These are phyloP conservation scores for mouse (Mus musculus) DNA, from an alignment of 2,113 vertebrate species.

Conservation along the genomic window DNA sequence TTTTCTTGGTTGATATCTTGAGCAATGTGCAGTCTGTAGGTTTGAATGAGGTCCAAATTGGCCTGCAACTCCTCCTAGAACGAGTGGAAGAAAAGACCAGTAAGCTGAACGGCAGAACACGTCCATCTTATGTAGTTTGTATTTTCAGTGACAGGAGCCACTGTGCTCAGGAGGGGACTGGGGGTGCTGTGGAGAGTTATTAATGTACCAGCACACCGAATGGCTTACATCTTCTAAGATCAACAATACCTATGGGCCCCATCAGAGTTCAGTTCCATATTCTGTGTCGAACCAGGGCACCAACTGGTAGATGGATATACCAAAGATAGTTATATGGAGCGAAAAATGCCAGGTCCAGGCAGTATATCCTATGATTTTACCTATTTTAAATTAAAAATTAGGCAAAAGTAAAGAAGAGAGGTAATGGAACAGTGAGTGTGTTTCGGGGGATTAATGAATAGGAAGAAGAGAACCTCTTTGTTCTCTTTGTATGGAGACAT, in stretches of 20 bases:
- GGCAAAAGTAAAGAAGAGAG: neutral
- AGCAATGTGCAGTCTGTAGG: slow-evolving; percentile 95
- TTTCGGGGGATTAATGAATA: neutral
- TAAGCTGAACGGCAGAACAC: slow-evolving; percentile 32
- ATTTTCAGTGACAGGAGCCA: slow-evolving; percentile 42
- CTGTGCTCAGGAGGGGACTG: neutral
- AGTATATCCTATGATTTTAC: neutral
- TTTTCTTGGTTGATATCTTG: slow-evolving; percentile 98
- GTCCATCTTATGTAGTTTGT: neutral
- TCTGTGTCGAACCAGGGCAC: neutral
- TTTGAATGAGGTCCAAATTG: slow-evolving; percentile 95
- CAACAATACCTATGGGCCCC: neutral
- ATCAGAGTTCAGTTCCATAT: neutral
- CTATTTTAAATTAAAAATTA: neutral
- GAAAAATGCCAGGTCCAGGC: neutral
- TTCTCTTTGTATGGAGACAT: neutral
- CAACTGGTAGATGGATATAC: slow-evolving; percentile 13
- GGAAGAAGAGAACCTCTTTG: neutral
- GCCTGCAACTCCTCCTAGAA: slow-evolving; percentile 94
- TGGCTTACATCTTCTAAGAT: slow-evolving; percentile 20
- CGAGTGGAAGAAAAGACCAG: slow-evolving; percentile 56
- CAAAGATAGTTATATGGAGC: neutral
- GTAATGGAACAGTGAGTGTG: neutral
- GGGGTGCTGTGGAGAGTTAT: neutral
- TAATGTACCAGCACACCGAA: neutral